phyloP scores from a whole-genome alignment of 2,797 vertebrate species.

The Cossypha niveicapilla region DNA sequence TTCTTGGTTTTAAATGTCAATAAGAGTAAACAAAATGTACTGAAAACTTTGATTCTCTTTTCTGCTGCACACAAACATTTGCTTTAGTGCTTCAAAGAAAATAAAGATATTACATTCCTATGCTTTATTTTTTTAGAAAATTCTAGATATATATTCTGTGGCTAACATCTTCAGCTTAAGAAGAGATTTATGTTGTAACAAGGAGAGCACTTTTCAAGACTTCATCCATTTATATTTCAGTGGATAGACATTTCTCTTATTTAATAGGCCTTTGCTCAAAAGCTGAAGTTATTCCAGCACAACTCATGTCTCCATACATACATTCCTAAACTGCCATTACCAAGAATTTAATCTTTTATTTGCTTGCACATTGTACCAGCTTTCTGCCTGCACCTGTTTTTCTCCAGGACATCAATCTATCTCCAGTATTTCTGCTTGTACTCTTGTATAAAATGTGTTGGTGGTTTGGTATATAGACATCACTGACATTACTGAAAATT shows the following conservation, averaged over 20 bases:
- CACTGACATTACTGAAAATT: background rate
- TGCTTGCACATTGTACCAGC: background rate
- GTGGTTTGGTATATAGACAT: background rate
- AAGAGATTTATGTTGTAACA: background rate
- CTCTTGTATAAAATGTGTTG: background rate
- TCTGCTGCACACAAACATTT: background rate
- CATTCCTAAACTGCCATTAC: constrained; percentile 2
- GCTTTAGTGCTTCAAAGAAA: background rate
- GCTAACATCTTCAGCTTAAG: background rate
- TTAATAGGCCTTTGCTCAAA: background rate
- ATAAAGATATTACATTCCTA: background rate
- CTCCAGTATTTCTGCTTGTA: background rate
- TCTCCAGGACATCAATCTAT: background rate
- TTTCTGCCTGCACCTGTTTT: background rate
- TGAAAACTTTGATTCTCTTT: background rate
- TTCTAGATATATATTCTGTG: background rate
- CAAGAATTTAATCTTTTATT: background rate
- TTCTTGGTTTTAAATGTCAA: background rate
- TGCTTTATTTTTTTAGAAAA: background rate
- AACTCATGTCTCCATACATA: background rate
- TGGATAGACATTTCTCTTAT: background rate
- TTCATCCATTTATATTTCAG: constrained; percentile 4
- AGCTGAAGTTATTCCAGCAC: background rate
- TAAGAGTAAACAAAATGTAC: background rate
- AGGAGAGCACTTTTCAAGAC: background rate